These are phyloP conservation scores for Andrena bucephala DNA, from an alignment of 2,888 invertebrate genomes.

Conservation along the genomic window DNA sequence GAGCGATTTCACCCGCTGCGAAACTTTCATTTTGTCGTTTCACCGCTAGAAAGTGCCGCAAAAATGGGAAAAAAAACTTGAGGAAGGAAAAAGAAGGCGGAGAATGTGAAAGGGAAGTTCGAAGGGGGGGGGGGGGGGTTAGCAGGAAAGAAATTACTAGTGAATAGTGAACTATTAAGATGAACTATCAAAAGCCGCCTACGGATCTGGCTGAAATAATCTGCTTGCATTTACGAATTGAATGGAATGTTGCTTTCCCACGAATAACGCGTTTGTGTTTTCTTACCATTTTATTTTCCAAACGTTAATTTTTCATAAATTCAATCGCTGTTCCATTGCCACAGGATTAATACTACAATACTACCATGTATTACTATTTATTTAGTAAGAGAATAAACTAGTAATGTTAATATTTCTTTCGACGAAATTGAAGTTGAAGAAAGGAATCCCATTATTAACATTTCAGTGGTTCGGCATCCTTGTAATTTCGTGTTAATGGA, in stretches of 20 bases:
- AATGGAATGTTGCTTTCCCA: neutral
- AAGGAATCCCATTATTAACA: constrained; percentile 19
- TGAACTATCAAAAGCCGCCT: constrained; percentile 1
- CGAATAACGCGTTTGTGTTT: neutral
- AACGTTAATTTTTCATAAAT: neutral
- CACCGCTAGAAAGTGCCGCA: constrained; percentile 32
- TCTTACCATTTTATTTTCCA: neutral
- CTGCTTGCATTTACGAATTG: constrained; percentile 14
- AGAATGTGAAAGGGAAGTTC: constrained; percentile 12
- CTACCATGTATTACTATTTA: no score
- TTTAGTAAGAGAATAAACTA: neutral
- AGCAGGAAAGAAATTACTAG: constrained; percentile 28
- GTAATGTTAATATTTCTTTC: neutral
- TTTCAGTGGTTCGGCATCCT: neutral
- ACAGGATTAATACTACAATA: no score
- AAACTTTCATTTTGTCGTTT: constrained; percentile 75
- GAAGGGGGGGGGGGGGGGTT: neutral
- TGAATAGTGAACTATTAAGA: constrained; percentile 24
- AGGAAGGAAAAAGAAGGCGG: neutral
- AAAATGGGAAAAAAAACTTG: constrained; percentile 29
- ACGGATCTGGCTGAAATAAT: neutral
- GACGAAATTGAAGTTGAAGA: neutral
- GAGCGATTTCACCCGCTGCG: constrained; percentile 75
- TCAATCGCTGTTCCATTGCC: neutral
- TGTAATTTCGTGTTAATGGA: neutral